Evolutionary conservation across 2,113 vertebrate species (phyloP), one percentile per base, ranked within the genome.

Genomic region (Ochotona princeps): DNA sequence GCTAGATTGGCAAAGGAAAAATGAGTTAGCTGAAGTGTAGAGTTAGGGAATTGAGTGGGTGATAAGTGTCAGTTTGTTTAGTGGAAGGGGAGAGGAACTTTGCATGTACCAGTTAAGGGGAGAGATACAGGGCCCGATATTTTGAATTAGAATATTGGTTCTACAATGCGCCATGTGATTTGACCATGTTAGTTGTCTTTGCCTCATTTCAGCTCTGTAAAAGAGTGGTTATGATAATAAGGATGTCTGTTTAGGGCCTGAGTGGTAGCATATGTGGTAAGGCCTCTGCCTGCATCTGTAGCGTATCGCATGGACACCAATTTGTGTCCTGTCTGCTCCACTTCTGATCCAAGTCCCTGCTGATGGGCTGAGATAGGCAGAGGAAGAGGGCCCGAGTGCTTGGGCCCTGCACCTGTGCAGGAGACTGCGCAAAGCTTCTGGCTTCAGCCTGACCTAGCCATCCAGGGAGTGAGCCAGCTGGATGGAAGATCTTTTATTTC

Each of bases 161-260:
- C 8, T 14, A 76, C 9, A 75, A 13, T 0, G 92, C 83, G 9
- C 30, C 74, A 0, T 87, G 26, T 82, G 26, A 80, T 32, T 70
- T 72, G 13, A 7, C 26, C 79, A 80, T 87, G 44, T 49, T 94
- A 84, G 8, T 86, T 89, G 92, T 83, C 32, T 84, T 17, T 87
- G 69, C 14, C 12, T 87, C 7, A 84, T 23, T 91, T 95, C 90
- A 18, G n/a, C 14, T 69, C 28, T 94, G 86, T 82, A 83, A 32
- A 94, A 35, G 25, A 49, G 10, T 32, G 38, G 38, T 44, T 44
- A 44, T 81, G 49, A 60, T 78, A 70, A 35, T 23, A 84, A 23
- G 9, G 8, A 0, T 70, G 10, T 18, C 17, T 57, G 18, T 7
- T 13, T 4, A 18, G 54, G 54, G 54, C 14, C 17, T 57, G 54